Base-by-base conservation (phyloP, 2,113 vertebrate species). In the Parotia lawesii region DNA sequence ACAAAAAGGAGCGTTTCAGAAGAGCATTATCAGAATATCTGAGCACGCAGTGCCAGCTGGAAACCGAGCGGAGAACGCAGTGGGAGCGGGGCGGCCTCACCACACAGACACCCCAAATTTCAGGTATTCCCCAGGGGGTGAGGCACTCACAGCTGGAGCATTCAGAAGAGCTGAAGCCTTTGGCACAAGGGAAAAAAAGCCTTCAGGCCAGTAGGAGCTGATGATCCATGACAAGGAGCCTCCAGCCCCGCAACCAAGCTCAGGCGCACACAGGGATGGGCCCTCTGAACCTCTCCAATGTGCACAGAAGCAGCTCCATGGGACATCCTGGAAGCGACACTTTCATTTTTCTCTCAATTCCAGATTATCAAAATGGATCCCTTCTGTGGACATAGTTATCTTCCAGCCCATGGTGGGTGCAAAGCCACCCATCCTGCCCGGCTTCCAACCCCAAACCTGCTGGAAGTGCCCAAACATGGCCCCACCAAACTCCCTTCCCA, bases 71-170 rank as follows among this genome's bases (percentile, higher is more conserved):
- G 38, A 75, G 80, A 40, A 27, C 0, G 35, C 40, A 8, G 61
- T 0, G 12, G 21, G 74, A 75, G 69, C 0, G 0, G 15, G 3
- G 8, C 0, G 31, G 58, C 10, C 31, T 67, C 27, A 3, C 11
- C 12, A 1, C 2, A 20, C 15, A 1, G 2, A 51, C 9, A 21
- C 23, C 13, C 33, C 17, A 20, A 27, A 56, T 8, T 31, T 31
- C 9, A 4, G n/a, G 24, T 19, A 0, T 31, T 57, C 10, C 58
- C 0, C 0, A 53, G 57, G 31, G 5, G 0, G 4, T 4, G 8
- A 64, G 51, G 71, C 62, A 75, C 18, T 3, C 0, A 0, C 20
- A 25, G 37, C 0, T 53, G 50, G 27, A 28, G 56, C 18, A 2
- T 31, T 28, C 12, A 13, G 73, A 57, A 53, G 47, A 65, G 65